These are phyloP conservation scores for Adelphocoris suturalis DNA, from an alignment of 2,888 invertebrate species.

Conservation along the genomic window DNA sequence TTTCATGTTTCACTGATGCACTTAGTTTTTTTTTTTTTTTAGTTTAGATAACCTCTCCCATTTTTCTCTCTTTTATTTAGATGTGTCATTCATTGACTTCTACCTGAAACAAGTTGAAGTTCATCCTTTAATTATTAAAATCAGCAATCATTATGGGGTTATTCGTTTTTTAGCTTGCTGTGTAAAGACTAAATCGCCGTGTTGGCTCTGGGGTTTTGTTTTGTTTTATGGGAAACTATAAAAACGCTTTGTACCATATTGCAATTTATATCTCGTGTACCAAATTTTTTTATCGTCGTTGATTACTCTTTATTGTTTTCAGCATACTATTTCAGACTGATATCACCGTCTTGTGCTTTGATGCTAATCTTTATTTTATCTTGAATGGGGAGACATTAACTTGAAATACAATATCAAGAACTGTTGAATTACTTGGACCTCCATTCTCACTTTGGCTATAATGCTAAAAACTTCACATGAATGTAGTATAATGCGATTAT, in stretches of 20 bases:
- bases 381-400: no score
- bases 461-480: no score
- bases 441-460: no score
- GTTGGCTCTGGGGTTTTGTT: background rate
- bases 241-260: slow-evolving; percentile 1
- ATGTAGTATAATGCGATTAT: no score
- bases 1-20: slow-evolving; percentile 72
- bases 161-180: background rate
- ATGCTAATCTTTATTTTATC: no score
- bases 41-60: slow-evolving; percentile 70
- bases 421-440: no score
- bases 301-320: no score
- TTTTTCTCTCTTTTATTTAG: slow-evolving; percentile 2
- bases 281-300: no score
- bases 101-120: background rate
- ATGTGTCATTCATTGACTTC: background rate
- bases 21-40: slow-evolving; percentile 76
- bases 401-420: no score
- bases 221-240: slow-evolving; percentile 9
- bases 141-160: background rate
- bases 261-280: background rate
- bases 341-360: no score
- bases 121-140: slow-evolving; percentile 5
- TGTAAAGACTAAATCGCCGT: slow-evolving; percentile 4
- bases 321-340: no score